Conservation (phyloP, 2,797 vertebrate genomes). For the Chiloscyllium punctatum region DNA sequence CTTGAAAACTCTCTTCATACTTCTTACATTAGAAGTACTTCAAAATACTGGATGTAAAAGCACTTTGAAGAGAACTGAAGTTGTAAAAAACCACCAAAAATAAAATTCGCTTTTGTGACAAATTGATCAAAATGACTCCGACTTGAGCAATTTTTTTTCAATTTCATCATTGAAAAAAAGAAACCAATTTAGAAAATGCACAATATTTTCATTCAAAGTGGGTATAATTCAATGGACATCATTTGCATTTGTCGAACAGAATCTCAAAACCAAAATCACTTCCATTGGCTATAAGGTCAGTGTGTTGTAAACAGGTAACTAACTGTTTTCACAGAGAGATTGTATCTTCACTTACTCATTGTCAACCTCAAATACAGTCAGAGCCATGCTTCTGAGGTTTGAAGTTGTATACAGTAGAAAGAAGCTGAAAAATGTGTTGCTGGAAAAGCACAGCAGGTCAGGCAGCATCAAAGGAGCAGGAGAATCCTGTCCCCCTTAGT, state of each 20-base stretch:
- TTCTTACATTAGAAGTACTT: too few species aligned
- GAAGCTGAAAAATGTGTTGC: neutral
- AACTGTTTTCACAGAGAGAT: neutral
- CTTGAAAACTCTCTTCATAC: too few species aligned
- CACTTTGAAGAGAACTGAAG: too few species aligned
- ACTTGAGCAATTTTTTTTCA: neutral
- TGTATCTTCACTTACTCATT: neutral
- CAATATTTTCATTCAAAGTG: neutral
- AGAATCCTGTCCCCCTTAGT: too few species aligned
- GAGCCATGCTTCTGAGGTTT: neutral
- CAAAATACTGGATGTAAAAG: too few species aligned
- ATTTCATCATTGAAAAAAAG: neutral
- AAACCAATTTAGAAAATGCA: neutral
- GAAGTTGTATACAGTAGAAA: neutral
- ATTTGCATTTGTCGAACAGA: neutral
- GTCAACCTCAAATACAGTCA: neutral
- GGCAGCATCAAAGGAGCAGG: too few species aligned
- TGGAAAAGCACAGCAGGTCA: too few species aligned
- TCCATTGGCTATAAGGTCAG: neutral
- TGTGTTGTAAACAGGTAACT: neutral
- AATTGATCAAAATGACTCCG: neutral
- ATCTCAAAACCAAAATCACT: neutral
- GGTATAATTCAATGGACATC: neutral
- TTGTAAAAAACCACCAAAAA: too few species aligned
- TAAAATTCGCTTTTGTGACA: neutral